A percentile compares a stretch with the other conserved stretches of the same genome.
Conservation (phyloP, 2,797 vertebrate species). For the Brachyalestes nurse region DNA sequence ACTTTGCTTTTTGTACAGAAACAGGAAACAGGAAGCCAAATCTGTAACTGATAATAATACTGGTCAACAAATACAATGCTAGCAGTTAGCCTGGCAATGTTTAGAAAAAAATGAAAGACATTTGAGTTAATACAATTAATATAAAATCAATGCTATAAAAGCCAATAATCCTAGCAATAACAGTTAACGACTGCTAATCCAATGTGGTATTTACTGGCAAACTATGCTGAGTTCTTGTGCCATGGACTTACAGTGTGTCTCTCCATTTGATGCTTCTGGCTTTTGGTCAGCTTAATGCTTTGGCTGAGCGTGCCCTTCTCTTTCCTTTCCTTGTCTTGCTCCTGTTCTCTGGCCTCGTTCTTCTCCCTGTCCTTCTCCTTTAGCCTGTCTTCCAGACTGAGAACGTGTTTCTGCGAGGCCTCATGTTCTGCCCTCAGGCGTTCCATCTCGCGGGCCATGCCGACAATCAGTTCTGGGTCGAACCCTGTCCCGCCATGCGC, state of each 20-base stretch:
- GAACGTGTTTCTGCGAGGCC: slow-evolving; percentile 69
- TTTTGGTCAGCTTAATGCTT: slow-evolving; percentile 49
- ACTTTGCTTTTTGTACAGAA: not conserved
- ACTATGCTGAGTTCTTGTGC: not conserved
- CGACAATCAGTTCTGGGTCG: slow-evolving; percentile 55
- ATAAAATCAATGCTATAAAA: too few species aligned
- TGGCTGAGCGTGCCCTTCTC: slow-evolving; percentile 22
- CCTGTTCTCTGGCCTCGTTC: slow-evolving; percentile 13
- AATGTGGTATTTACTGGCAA: not conserved
- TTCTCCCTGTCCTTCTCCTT: slow-evolving; percentile 26
- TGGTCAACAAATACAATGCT: not conserved
- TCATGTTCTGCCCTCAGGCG: slow-evolving; percentile 66
- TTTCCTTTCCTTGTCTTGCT: slow-evolving; percentile 33
- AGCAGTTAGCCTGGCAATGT: too few species aligned
- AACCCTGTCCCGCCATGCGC: slow-evolving; percentile 52
- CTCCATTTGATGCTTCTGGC: slow-evolving; percentile 51
- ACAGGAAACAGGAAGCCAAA: not conserved
- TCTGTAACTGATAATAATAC: not conserved
- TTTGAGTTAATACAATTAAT: too few species aligned
- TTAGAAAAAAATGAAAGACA: too few species aligned
- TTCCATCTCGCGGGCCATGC: slow-evolving; percentile 63
- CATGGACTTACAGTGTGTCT: slow-evolving; percentile 66
- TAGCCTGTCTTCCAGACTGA: slow-evolving; percentile 50
- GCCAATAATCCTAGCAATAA: too few species aligned
- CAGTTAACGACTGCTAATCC: too few species aligned